Base-by-base conservation (phyloP, 2,113 vertebrate genomes). In the Salvelinus sp. region DNA sequence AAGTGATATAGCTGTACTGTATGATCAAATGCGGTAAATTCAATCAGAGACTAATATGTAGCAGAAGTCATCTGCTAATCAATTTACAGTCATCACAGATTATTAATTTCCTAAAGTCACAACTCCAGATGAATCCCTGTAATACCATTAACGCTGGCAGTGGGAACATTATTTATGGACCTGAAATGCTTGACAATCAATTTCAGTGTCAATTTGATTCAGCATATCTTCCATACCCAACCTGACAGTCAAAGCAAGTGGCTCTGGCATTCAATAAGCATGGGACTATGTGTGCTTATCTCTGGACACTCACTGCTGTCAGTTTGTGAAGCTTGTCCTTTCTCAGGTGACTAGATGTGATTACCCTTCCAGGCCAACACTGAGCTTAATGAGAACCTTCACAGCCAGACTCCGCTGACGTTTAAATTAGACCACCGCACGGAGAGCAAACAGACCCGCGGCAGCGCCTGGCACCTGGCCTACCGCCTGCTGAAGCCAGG, bases 341-440 rank as follows among this genome's bases (percentile, higher is more conserved):
- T 90, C 87, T 88, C 83, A 83, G 63, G 76, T 87, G 84, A 89
- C 75, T 75, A 88, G 77, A 92, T 93, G 86, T 83, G 84, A 91
- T 91, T 90, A 89, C 82, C 86, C 88, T 93, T 91, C 85, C 88
- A 98, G 95, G 82, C 83, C 65, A 85, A 87, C 74, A 27, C 80
- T 0, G 89, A 86, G 78, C 84, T 75, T 54, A 79, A 83, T 82
- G 86, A 86, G 74, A 89, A 76, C 2, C 74, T 83, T 70, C 79
- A 86, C 82, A 88, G 71, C 70, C 86, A 91, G 77, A 89, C 82
- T 54, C 69, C 87, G 0, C 76, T 97, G 77, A 95, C 93, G 62
- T 98, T 98, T 89, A 97, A 95, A 90, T 94, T 95, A 75, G 97
- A 97, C 86, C 97, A 96, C 1, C 93, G 91, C 25, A 28, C n/a